A percentile compares a stretch with the other conserved stretches of the same genome.
phyloP scores from a whole-genome alignment of 2,888 invertebrate genomes.

The Dasysyrphus albostriatus region DNA sequence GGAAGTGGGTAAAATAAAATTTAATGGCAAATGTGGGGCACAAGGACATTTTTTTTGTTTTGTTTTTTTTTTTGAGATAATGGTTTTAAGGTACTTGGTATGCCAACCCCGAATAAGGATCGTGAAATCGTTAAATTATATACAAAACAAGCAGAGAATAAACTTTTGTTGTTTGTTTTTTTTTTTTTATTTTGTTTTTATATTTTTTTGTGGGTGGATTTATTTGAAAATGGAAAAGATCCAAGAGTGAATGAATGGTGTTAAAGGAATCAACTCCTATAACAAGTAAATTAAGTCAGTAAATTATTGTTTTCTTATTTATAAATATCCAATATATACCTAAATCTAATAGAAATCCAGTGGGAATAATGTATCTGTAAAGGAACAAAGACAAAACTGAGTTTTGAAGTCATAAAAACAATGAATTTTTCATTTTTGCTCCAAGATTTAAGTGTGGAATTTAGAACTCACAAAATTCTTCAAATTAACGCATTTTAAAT shows the following conservation, averaged over 20 bases:
- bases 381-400: too few relatives aligned
- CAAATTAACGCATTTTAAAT: too few relatives aligned
- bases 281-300: neutral
- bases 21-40: constrained; percentile 60
- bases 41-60: constrained; percentile 53
- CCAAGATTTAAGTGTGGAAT: too few relatives aligned
- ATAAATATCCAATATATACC: too few relatives aligned
- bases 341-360: too few relatives aligned
- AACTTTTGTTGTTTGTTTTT: neutral
- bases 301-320: neutral
- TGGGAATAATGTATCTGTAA: too few relatives aligned
- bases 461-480: too few relatives aligned
- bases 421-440: too few relatives aligned
- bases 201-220: neutral
- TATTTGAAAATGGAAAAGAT: constrained; percentile 1
- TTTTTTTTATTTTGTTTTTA: neutral
- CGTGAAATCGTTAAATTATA: constrained; percentile 30
- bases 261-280: neutral
- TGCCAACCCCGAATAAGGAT: constrained; percentile 43
- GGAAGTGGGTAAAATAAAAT: constrained; percentile 39
- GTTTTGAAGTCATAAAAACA: too few relatives aligned
- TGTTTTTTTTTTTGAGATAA: neutral
- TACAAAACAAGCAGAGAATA: constrained; percentile 21
- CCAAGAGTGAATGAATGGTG: neutral
- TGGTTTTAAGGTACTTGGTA: constrained; percentile 41